phyloP scores from a whole-genome alignment of 2,797 vertebrate species.

The Hippoglossus hippoglossus region DNA sequence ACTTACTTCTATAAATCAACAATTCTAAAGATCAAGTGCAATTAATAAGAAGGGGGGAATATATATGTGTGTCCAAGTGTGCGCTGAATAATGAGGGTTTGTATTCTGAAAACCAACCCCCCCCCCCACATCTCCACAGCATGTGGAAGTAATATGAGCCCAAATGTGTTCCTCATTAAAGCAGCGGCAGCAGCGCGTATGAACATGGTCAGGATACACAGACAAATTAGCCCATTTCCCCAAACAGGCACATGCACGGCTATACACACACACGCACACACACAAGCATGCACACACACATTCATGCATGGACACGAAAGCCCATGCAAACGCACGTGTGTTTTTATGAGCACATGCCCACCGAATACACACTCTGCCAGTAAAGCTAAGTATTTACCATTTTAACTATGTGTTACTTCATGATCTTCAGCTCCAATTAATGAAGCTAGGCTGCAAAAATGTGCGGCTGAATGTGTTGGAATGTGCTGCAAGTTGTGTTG shows the following conservation, averaged over 20 bases:
- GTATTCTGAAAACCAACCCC: conserved; percentile 27
- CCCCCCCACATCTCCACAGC: conserved; percentile 28
- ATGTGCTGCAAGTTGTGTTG: conserved; percentile 16
- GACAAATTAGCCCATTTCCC: conserved; percentile 84
- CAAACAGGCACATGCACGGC: conserved; percentile 38
- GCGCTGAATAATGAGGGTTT: conserved; percentile 53
- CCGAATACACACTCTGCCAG: conserved; percentile 24
- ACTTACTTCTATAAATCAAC: conserved; percentile 14
- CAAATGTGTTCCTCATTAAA: conserved; percentile 81
- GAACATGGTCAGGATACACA: conserved; percentile 82
- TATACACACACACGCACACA: background rate
- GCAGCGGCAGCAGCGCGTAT: conserved; percentile 71
- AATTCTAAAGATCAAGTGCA: conserved; percentile 26
- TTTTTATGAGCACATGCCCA: background rate
- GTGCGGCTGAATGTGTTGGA: conserved; percentile 39
- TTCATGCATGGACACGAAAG: conserved; percentile 24
- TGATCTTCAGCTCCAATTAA: conserved; percentile 36
- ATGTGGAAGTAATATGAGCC: conserved; percentile 80
- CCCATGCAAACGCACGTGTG: background rate
- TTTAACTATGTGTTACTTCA: conserved; percentile 46
- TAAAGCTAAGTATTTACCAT: conserved; percentile 38
- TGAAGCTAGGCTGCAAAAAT: conserved; percentile 30
- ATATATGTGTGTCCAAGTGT: conserved; percentile 35
- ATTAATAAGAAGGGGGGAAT: conserved; percentile 45
- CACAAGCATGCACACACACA: conserved; percentile 3